Percentiles rank a stretch among this genome's conserved stretches.
These are phyloP conservation scores for Physella acuta DNA, from an alignment of 1,140 invertebrate species.

Conservation along the genomic window DNA sequence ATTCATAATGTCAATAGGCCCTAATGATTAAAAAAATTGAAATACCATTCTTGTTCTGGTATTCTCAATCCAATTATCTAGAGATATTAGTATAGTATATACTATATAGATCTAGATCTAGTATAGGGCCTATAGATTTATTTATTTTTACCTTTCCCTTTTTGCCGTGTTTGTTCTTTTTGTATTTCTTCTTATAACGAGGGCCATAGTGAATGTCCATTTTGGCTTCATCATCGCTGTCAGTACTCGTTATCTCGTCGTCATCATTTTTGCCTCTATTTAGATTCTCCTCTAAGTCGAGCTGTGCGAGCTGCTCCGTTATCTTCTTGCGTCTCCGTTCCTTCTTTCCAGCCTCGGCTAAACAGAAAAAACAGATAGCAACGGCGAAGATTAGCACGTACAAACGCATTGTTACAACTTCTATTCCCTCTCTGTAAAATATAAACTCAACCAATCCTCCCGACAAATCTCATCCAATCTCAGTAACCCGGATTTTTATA, in stretches of 20 bases:
- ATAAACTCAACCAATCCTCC: too few relatives aligned
- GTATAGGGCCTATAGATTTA: neutral
- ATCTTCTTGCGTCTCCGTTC: neutral
- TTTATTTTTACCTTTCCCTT: neutral
- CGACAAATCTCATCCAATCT: too few relatives aligned
- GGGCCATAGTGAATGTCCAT: neutral
- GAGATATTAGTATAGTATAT: too few relatives aligned
- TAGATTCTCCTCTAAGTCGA: neutral
- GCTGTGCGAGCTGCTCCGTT: neutral
- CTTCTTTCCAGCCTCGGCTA: conserved; percentile 34
- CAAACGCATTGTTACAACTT: neutral
- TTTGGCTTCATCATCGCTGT: neutral
- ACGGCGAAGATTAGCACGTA: neutral
- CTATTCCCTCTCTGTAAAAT: too few relatives aligned
- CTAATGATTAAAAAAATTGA: too few relatives aligned
- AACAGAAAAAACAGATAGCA: neutral
- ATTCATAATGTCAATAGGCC: too few relatives aligned
- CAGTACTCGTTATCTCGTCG: too few relatives aligned
- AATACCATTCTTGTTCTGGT: too few relatives aligned
- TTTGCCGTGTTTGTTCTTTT: neutral
- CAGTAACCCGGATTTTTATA: too few relatives aligned
- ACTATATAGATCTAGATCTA: neutral
- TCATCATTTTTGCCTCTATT: neutral
- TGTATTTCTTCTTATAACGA: neutral
- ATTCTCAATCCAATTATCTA: too few relatives aligned